Evolutionary conservation across 2,797 vertebrate genomes (phyloP), one percentile per base, ranked within the genome.

Genomic region (Alectoris magna): DNA sequence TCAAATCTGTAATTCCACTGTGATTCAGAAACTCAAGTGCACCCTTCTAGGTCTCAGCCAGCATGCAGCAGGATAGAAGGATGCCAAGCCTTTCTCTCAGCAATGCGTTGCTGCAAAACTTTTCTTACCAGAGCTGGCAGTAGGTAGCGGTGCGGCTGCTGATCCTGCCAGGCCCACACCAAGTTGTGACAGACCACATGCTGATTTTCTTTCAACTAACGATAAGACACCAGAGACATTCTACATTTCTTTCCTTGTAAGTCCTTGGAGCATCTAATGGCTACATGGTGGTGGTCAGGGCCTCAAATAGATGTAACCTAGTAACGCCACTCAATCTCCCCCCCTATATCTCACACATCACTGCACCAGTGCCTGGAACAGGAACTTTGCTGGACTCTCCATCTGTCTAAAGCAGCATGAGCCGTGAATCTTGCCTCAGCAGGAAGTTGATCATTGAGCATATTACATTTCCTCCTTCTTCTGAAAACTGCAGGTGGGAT

Each of bases 71-170:
- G 0, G 2, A 46, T 3, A 23, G 5, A 75, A 76, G 62, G 14
- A 39, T 15, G 34, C 0, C 0, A 38, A 71, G 4, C 6, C 21
- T 55, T 80, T 72, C 48, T 6, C 31, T 29, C 6, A 2, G 7
- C 15, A 3, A 3, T 26, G 22, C 0, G 0, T 10, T 10, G 5
- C 31, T 1, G 1, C 24, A 2, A 2, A 41, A n/a, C 7, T 46
- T 69, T 81, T 19, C 14, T 0, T 1, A 1, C 8, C 19, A 44
- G 19, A 31, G 56, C 59, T 36, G 31, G 6, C 36, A 43, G 26
- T 53, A 48, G 72, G 31, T 69, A 49, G 59, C 21, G 6, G 6
- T 4, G 9, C 3, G 27, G 39, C 15, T 76, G 29, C 14, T 44
- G 44, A 66, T 49, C 18, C 55, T 58, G 31, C 8, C 55, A 58